Percentiles rank a stretch among this genome's conserved stretches.
phyloP scores from a whole-genome alignment of 2,888 invertebrate species.

The Thecocarcelia acutangulata region DNA sequence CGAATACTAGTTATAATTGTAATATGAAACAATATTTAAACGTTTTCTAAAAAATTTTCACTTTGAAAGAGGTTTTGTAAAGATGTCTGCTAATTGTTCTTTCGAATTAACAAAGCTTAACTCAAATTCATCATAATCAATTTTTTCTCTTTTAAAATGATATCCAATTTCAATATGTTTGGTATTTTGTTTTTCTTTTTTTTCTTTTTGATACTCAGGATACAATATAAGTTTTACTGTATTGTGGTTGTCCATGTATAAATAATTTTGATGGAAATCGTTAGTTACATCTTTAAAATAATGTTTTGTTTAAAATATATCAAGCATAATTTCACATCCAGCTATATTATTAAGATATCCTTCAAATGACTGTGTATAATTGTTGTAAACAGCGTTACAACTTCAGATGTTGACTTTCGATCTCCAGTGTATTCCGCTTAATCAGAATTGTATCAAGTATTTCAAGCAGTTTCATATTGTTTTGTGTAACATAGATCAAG shows the following conservation, averaged over 20 bases:
- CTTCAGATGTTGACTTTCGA: too few species aligned
- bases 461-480: too few species aligned
- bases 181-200: not conserved
- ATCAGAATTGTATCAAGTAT: too few species aligned
- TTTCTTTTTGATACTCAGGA: too few species aligned
- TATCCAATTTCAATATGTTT: slow-evolving; percentile 26
- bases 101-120: slow-evolving; percentile 10
- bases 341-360: too few species aligned
- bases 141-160: slow-evolving; percentile 31
- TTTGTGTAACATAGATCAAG: too few species aligned
- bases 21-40: slow-evolving; percentile 3
- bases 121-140: slow-evolving; percentile 8
- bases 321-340: too few species aligned
- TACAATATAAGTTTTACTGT: slow-evolving; percentile 13
- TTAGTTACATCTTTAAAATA: too few species aligned
- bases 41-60: slow-evolving; percentile 9
- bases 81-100: slow-evolving; percentile 24
- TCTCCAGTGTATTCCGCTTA: too few species aligned
- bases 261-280: not conserved
- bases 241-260: slow-evolving; percentile 36
- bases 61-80: slow-evolving; percentile 23
- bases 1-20: not conserved
- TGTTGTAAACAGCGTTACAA: too few species aligned
- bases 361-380: too few species aligned
- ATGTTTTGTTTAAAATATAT: too few species aligned